Evolutionary conservation across 1,140 invertebrate species (phyloP).

Genomic region (Zaprionus capensis): DNA sequence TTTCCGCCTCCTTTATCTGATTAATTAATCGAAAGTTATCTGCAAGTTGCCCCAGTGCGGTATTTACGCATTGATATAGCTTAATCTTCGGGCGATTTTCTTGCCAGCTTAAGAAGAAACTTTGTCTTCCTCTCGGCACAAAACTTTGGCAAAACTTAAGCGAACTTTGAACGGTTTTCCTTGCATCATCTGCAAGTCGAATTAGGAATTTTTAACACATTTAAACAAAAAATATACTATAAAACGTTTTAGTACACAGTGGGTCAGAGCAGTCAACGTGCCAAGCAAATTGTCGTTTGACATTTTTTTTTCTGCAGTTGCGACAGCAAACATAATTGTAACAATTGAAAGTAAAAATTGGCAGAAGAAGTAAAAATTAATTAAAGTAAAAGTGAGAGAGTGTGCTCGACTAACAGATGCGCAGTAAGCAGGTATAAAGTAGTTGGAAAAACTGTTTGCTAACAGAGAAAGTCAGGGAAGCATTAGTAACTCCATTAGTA

Average conservation of each 20-base stretch:
- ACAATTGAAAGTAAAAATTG: slow-evolving; percentile 13
- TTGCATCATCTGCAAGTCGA: neutral
- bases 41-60: neutral
- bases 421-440: neutral
- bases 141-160: slow-evolving; percentile 4
- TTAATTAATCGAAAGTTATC: neutral
- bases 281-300: neutral
- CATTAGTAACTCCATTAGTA: rapidly evolving
- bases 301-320: neutral
- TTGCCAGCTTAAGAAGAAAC: neutral
- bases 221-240: neutral
- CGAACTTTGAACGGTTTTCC: neutral
- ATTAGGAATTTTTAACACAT: neutral
- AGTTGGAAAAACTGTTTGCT: neutral
- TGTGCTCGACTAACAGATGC: neutral
- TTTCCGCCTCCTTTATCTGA: neutral
- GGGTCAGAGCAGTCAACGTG: slow-evolving; percentile 2
- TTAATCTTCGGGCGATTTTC: neutral
- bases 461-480: neutral
- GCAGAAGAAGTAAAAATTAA: slow-evolving; percentile 5
- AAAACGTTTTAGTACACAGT: slow-evolving; percentile 3
- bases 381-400: slow-evolving; percentile 12
- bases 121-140: neutral
- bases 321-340: neutral
- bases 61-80: neutral